Evolutionary conservation across 2,797 vertebrate species (phyloP).

Genomic region (Phyllotis vaccarum): DNA sequence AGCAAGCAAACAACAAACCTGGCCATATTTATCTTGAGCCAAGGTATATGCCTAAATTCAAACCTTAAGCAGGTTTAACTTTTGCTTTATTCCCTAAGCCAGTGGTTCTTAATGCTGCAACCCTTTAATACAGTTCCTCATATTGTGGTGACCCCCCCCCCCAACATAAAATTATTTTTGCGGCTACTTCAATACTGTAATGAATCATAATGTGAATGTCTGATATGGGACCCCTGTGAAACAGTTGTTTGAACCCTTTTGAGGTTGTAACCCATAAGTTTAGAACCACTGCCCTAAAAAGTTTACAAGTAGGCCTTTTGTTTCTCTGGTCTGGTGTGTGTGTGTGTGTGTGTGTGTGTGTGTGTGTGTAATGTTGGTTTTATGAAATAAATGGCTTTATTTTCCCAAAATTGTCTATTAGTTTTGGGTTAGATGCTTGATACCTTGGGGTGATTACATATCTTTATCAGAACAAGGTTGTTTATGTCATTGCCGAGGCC

Average conservation of each 20-base stretch:
- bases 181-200: neutral
- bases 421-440: neutral
- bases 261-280: too few relatives aligned
- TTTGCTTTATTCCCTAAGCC: neutral
- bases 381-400: constrained; percentile 34
- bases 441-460: neutral
- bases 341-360: neutral
- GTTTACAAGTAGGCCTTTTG: neutral
- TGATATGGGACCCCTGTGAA: neutral
- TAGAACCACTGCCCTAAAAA: neutral
- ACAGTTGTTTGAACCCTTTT: neutral
- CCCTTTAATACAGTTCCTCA: neutral
- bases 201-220: neutral
- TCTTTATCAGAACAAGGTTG: neutral
- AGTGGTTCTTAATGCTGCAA: neutral
- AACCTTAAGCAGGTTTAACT: neutral
- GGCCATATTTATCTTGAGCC: neutral
- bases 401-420: neutral
- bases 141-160: neutral
- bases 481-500: neutral
- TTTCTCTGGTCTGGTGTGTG: neutral
- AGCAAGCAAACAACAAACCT: neutral
- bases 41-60: neutral
- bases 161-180: neutral
- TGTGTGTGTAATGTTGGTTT: neutral